phyloP scores from a whole-genome alignment of 2,113 vertebrate species.

The Limanda limanda region DNA sequence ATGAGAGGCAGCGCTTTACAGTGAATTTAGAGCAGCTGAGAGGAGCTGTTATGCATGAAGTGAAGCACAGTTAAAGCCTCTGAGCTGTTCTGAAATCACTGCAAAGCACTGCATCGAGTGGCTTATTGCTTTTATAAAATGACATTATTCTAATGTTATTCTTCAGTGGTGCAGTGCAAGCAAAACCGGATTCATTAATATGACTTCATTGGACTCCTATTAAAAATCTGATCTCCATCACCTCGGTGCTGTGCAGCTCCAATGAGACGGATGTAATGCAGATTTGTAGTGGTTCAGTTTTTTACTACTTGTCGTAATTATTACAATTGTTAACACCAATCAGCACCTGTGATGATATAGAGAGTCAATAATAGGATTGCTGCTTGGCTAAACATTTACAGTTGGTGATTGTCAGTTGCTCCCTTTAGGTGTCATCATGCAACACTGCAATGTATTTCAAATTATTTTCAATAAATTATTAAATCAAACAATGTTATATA shows the following conservation, averaged over 20 bases:
- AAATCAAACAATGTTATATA: neutral
- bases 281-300: conserved; percentile 16
- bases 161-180: conserved; percentile 36
- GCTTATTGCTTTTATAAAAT: conserved; percentile 63
- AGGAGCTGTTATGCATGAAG: conserved; percentile 61
- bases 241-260: conserved; percentile 16
- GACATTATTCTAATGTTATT: conserved; percentile 63
- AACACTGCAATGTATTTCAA: too few relatives aligned
- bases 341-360: neutral
- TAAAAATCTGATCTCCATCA: conserved; percentile 31
- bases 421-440: neutral
- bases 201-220: conserved; percentile 42
- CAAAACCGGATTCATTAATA: conserved; percentile 50
- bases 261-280: conserved; percentile 18
- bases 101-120: conserved; percentile 61
- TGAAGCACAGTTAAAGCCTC: conserved; percentile 60
- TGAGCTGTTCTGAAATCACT: conserved; percentile 59
- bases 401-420: neutral
- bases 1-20: conserved; percentile 62
- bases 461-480: neutral
- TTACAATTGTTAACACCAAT: neutral
- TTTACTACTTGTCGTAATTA: neutral
- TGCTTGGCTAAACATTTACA: neutral
- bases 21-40: conserved; percentile 61
- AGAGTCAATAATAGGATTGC: neutral